Conservation (phyloP, 2,797 vertebrate species). For the Melanotaenia parkinsoni region DNA sequence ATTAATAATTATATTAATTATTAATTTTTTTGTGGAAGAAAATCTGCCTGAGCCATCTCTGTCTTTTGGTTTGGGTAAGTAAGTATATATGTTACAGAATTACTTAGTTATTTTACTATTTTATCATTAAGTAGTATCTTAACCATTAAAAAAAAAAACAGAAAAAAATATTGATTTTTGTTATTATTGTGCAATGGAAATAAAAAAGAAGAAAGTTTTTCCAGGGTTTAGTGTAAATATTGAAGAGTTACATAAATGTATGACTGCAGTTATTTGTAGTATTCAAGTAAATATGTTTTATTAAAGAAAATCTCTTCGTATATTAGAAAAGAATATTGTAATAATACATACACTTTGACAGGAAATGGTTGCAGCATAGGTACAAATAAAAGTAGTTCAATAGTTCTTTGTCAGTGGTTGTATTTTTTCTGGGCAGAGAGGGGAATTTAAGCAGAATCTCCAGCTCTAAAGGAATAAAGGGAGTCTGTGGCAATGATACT, state of each 20-base stretch:
- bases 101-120: neutral
- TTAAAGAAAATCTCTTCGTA: neutral
- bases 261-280: neutral
- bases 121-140: neutral
- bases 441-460: constrained; percentile 67
- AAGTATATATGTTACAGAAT: neutral
- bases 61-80: too few species aligned
- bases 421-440: constrained; percentile 44
- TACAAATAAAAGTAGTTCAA: constrained; percentile 2
- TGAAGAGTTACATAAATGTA: neutral
- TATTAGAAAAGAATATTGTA: neutral
- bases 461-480: constrained; percentile 64
- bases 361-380: constrained; percentile 9
- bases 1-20: too few species aligned
- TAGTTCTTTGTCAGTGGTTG: constrained; percentile 37
- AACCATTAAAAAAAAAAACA: too few species aligned
- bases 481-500: constrained; percentile 71
- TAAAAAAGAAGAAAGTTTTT: too few species aligned
- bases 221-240: neutral
- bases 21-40: too few species aligned
- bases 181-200: too few species aligned
- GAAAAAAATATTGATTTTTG: too few species aligned
- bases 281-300: neutral
- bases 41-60: too few species aligned
- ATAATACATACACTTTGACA: constrained; percentile 2